A percentile compares a stretch with the other conserved stretches of the same genome.
These are phyloP conservation scores for Sorex maritimensis DNA, from an alignment of 2,797 vertebrate species.

Conservation along the genomic window DNA sequence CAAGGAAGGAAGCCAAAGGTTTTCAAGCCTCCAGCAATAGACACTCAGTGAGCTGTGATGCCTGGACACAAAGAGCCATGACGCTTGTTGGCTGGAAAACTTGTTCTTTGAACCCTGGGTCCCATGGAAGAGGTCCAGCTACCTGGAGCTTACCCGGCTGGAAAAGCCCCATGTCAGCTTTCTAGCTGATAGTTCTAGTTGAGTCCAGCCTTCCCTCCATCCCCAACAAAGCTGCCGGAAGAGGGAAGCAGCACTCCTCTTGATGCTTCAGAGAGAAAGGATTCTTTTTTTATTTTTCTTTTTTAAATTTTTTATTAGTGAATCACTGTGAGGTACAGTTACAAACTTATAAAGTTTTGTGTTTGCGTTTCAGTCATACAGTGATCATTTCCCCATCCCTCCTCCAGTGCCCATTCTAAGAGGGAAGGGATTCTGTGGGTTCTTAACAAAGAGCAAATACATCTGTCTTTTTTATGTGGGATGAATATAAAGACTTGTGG, in stretches of 20 bases:
- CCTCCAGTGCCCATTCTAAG: too few relatives aligned
- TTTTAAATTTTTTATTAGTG: too few relatives aligned
- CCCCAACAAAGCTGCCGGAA: background rate
- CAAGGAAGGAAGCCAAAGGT: background rate
- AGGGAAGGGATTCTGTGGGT: background rate
- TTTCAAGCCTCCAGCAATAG: constrained; percentile 5
- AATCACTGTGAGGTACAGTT: too few relatives aligned
- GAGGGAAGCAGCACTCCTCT: background rate
- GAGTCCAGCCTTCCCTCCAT: background rate
- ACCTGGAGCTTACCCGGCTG: background rate
- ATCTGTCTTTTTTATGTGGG: background rate
- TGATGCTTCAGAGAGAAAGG: background rate
- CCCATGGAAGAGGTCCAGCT: background rate
- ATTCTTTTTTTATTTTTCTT: too few relatives aligned
- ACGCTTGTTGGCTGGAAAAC: background rate
- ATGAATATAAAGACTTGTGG: background rate
- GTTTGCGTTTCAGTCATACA: too few relatives aligned
- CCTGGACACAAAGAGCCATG: background rate
- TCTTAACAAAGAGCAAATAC: background rate
- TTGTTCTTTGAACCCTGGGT: background rate
- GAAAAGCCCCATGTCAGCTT: background rate
- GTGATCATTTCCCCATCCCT: too few relatives aligned
- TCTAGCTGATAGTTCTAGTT: background rate
- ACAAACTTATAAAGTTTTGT: too few relatives aligned
- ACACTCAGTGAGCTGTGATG: background rate